Evolutionary conservation across 2,888 invertebrate genomes (phyloP), one percentile per base, ranked within the genome.

Genomic region (Deilephila porcellus): DNA sequence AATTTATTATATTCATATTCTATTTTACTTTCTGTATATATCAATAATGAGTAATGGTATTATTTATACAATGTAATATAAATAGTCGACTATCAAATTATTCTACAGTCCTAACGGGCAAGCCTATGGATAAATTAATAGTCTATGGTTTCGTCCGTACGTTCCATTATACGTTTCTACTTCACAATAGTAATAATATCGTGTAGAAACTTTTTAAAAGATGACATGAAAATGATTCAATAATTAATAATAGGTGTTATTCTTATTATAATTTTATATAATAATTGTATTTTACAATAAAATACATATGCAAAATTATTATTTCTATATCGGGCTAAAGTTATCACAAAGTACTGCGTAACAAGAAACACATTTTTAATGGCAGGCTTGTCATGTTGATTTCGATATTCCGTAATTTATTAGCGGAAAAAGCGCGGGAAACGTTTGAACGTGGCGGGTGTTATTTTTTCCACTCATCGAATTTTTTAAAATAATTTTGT

Each of bases 301-400:
- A 29, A 60, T 11, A 11, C 0, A 25, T 60, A 11, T 60, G 8
- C 5, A 60, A 14, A 29, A 62, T 19, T 29, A 32, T 62, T 1
- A 1, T 19, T 62, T 32, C 19, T 56, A 1, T 56, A 8, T 17
- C 17, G 14, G 56, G 11, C n/a, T 37, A 29, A 73, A 20, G 56
- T 56, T 19, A 56, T 56, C 14, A 67, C 17, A 37, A 34, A 62
- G 8, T 19, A 63, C 73, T 73, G 60, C 72, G 74, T 77, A 73
- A 73, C 79, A 78, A 59, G 88, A 79, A 91, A 88, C 86, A 90
- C 82, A 76, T 78, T 80, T 83, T 83, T 87, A 90, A 90, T 91
- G 91, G 91, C 87, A 92, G 89, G 83, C 86, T 84, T 90, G 91
- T 91, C 90, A 91, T 90, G 88, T 90, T 90, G 88, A 86, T 89